Evolutionary conservation across 2,797 vertebrate genomes (phyloP).

Genomic region (Gymnodraco acuticeps): DNA sequence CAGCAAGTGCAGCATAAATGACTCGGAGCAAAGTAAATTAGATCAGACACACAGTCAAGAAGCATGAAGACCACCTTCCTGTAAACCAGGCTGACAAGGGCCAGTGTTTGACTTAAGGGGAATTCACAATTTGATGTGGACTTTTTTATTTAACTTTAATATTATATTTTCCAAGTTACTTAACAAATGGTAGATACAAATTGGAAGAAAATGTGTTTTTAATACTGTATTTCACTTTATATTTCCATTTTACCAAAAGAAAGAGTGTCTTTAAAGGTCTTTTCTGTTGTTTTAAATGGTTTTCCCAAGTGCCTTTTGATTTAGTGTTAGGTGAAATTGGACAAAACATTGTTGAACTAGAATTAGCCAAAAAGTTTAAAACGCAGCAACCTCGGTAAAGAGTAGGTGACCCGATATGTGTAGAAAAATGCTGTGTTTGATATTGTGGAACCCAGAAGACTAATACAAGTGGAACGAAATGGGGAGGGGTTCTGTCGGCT

Average conservation of each 20-base stretch:
- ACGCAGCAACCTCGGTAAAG: conserved; percentile 3
- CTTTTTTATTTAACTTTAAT: neutral
- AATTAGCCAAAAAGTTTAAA: conserved; percentile 19
- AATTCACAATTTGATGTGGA: neutral
- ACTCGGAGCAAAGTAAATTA: conserved; percentile 26
- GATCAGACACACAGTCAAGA: conserved; percentile 31
- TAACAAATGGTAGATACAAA: neutral
- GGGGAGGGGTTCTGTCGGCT: conserved; percentile 29
- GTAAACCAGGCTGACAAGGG: conserved; percentile 24
- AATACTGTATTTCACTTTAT: too few species aligned
- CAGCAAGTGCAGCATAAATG: conserved; percentile 20
- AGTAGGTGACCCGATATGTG: conserved; percentile 33
- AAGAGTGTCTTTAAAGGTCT: too few species aligned
- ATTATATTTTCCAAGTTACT: neutral
- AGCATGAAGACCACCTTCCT: conserved; percentile 29
- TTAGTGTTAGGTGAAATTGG: neutral
- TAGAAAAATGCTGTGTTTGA: conserved; percentile 31
- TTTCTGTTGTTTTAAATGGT: too few species aligned
- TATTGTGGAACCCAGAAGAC: conserved; percentile 31
- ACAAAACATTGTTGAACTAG: neutral
- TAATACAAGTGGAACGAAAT: conserved; percentile 27
- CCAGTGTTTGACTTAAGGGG: neutral
- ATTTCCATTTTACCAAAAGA: neutral
- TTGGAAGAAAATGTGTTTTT: neutral
- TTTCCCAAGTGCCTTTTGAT: neutral